Base-by-base conservation (phyloP, 2,113 vertebrate species). In the Arvicanthis niloticus region DNA sequence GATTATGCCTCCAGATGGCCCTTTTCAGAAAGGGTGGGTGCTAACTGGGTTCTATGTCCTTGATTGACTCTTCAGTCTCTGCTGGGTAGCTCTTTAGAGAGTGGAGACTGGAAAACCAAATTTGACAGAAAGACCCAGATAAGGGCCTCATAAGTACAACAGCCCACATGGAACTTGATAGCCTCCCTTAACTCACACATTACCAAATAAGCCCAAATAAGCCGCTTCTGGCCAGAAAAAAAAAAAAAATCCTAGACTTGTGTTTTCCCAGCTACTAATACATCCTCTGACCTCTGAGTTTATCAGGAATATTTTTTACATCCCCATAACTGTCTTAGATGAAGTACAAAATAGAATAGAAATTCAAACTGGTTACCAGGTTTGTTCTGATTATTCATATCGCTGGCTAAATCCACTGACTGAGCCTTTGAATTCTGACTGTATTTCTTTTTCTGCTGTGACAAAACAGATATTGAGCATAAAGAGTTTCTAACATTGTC, bases 131-230 rank as follows among this genome's bases (percentile, higher is more conserved):
- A 93, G 26, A 26, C 37, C 11, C 40, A 85, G 17, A 4, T 90
- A 80, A 94, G 22, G 45, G 37, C 11, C 24, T 82, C 48, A 45
- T 17, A 78, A 26, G 16, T 80, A 86, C 73, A 73, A 40, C 22
- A 48, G 10, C 62, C 51, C 22, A 77, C 7, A n/a, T 48, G 37
- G 29, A 65, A 78, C 34, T 9, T 82, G 67, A 19, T 7, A 6
- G 4, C 11, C 37, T 75, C 21, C 37, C 5, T 87, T 81, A 92
- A 45, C 29, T 13, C 56, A 81, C 91, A 16, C 48, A 91, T 96
- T 97, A n/a, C n/a, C n/a, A n/a, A n/a, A n/a, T n/a, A n/a, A n/a
- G n/a, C 94, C 70, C 92, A 97, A 96, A 93, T 15, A 81, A 82
- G 40, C 12, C 58, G 89, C n/a, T 93, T 90, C 42, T 13, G 88